These are phyloP conservation scores for Podilymbus podiceps DNA, from an alignment of 2,113 vertebrate genomes.

Conservation along the genomic window DNA sequence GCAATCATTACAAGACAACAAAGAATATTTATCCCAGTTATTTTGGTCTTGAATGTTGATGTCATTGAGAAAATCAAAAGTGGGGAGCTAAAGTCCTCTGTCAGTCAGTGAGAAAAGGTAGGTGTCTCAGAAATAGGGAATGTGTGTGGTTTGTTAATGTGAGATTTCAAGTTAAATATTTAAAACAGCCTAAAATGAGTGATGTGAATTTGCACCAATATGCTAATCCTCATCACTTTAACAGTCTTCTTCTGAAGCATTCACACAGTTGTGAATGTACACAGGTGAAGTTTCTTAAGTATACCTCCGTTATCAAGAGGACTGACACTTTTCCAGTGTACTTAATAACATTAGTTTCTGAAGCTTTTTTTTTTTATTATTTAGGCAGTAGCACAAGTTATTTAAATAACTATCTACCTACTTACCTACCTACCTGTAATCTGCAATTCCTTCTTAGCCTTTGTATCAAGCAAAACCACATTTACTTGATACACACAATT, in stretches of 20 bases:
- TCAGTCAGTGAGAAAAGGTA: neutral
- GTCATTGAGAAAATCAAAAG: neutral
- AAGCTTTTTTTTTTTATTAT: neutral
- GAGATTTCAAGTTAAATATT: neutral
- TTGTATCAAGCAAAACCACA: neutral
- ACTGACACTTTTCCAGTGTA: neutral
- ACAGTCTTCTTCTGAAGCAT: neutral
- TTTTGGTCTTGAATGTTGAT: neutral
- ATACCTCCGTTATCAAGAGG: neutral
- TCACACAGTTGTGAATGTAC: neutral
- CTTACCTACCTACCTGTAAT: neutral
- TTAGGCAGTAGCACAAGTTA: neutral
- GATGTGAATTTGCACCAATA: neutral
- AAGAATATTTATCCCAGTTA: neutral
- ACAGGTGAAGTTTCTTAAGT: neutral
- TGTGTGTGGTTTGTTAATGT: rapidly evolving
- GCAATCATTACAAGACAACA: neutral
- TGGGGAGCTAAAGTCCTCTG: neutral
- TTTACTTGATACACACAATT: neutral
- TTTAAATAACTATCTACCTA: neutral
- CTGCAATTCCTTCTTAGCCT: neutral
- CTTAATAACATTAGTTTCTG: neutral
- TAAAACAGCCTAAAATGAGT: neutral
- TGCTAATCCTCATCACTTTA: neutral
- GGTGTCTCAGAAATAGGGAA: neutral